Base-by-base conservation (phyloP, 2,113 vertebrate species). In the Syngnathus typhle region DNA sequence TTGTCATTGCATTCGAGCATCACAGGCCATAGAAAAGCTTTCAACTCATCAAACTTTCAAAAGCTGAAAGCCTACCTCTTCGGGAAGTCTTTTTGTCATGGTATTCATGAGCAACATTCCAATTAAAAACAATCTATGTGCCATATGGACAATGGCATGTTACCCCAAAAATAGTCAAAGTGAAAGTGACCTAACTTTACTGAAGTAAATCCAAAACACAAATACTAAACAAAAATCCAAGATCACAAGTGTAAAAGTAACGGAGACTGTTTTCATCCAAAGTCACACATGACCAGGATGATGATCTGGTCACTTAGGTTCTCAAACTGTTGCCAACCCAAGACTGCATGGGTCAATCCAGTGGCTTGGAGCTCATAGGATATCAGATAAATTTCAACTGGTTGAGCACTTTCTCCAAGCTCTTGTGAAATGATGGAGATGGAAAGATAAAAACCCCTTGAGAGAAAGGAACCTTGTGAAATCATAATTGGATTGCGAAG, bases 61-160 rank as follows among this genome's bases (percentile, higher is more conserved):
- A 36, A 56, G 78, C 79, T 87, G 85, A 84, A 80, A 72, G 77
- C 74, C 39, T 64, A 81, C 74, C 77, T 86, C 85, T 84, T 74
- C 21, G 44, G 85, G 85, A 81, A 82, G 69, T 84, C 71, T 15
- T 6, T 72, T 39, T 87, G 83, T 78, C 84, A 84, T 75, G 72
- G 84, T 83, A 85, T 83, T 84, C 74, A 84, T 76, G 75, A 76
- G 77, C 43, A 54, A 73, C 5, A 16, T 32, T 3, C 27, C 27
- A 32, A 32, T 32, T 32, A 46, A 49, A 16, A 69, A 37, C 70
- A 61, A 72, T 71, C 73, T 64, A 65, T 58, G 64, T 71, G 72
- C 69, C 41, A 54, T 67, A 52, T 75, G 68, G 70, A 46, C 72
- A 74, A 67, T 9, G 6, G n/a, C 37, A 16, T 39, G 15, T 41